Base-by-base conservation (phyloP, 2,113 vertebrate genomes). In the Jacana jacana region DNA sequence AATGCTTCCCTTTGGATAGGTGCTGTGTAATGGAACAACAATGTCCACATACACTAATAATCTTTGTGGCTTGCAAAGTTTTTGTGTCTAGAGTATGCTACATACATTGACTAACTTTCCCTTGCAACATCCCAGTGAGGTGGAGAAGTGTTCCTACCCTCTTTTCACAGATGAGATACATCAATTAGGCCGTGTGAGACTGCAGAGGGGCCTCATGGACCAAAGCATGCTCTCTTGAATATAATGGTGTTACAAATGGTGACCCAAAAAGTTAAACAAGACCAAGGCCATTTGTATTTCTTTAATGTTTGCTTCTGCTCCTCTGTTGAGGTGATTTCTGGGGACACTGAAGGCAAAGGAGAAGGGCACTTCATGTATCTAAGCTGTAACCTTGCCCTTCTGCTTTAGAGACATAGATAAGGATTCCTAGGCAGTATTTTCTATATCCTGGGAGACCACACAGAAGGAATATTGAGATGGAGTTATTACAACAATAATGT, bases 121-220 rank as follows among this genome's bases (percentile, higher is more conserved):
- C 20, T 73, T 88, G 76, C 30, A 63, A 22, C 24, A 19, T 35
- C 10, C 8, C 46, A 18, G 27, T 7, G 76, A 81, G 14, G 2
- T 86, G 85, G 31, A 55, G 40, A 49, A 64, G 22, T 28, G 48
- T 35, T 64, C 39, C 55, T 68, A 6, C 22, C 30, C 31, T 31
- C n/a, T 81, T 86, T 75, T 30, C 42, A 44, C 33, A 52, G 40
- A 12, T 6, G 49, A 80, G 44, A 42, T 28, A 22, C 48, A 86
- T 18, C 73, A 81, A n/a, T 75, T 52, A 33, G 65, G 83, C 42
- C 64, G 16, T 1, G 27, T 0, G 3, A 87, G n/a, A 31, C 4
- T 10, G 18, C 0, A 0, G 17, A 16, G 23, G 27, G 39, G 1
- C 10, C 73, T 65, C 0, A 0, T 52, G 48, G 42, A 23, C 35